Conservation (phyloP, 2,888 invertebrate species). For the Onchidella celtica region DNA sequence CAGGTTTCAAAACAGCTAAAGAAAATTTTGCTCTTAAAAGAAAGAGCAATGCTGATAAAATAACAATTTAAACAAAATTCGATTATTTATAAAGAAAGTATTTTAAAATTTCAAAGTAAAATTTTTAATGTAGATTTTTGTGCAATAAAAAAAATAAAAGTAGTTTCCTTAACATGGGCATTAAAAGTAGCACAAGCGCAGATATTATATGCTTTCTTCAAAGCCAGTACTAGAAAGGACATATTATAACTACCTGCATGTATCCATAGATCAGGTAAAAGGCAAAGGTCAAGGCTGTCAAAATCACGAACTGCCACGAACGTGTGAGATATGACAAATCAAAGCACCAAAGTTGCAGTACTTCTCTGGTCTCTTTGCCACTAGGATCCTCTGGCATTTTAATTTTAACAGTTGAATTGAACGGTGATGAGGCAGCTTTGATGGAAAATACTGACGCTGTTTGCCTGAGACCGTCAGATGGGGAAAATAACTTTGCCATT, state of each 20-base stretch:
- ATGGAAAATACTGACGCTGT: slow-evolving; percentile 34
- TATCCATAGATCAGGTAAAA: slow-evolving; percentile 96
- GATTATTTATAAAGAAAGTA: too few species aligned
- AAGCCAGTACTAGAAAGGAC: too few species aligned
- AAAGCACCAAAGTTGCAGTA: slow-evolving; percentile 85
- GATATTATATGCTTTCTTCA: too few species aligned
- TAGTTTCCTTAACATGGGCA: too few species aligned
- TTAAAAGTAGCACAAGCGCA: too few species aligned
- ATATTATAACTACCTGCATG: slow-evolving; percentile 82
- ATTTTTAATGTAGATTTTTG: too few species aligned
- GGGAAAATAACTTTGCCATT: slow-evolving; percentile 36
- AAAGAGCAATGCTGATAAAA: too few species aligned
- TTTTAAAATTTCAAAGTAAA: too few species aligned
- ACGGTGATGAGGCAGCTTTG: slow-evolving; percentile 13
- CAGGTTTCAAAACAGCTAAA: too few species aligned
- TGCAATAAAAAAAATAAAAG: too few species aligned
- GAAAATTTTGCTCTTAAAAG: too few species aligned
- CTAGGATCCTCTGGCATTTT: slow-evolving; percentile 39
- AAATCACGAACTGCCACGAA: slow-evolving; percentile 87
- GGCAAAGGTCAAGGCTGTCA: slow-evolving; percentile 90
- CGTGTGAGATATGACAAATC: slow-evolving; percentile 86
- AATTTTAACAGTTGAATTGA: slow-evolving; percentile 16
- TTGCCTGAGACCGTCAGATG: slow-evolving; percentile 37
- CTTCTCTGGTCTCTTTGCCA: slow-evolving; percentile 38
- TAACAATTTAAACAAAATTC: background rate